phyloP scores from a whole-genome alignment of 2,797 vertebrate species.

The Leucoraja ocellata region DNA sequence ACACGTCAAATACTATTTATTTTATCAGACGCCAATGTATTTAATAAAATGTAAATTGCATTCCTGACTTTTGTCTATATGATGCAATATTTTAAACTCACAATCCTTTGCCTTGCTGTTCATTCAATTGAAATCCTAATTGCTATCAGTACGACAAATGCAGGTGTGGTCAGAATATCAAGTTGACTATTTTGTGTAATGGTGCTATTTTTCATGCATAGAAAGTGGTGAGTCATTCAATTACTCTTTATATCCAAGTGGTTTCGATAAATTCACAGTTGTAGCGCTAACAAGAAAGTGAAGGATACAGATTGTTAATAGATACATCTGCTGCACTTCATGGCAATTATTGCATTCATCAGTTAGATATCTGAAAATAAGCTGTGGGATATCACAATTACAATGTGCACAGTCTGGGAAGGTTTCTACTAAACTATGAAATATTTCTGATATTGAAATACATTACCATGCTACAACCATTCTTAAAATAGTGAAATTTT shows the following conservation, averaged over 20 bases:
- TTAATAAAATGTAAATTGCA: neutral
- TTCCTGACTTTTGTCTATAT: neutral
- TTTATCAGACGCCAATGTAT: neutral
- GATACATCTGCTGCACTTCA: neutral
- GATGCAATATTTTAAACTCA: neutral
- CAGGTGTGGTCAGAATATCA: neutral
- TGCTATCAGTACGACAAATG: neutral
- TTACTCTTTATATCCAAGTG: neutral
- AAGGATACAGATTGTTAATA: neutral
- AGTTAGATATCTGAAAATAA: neutral
- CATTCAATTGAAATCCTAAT: neutral
- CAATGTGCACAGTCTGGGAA: neutral
- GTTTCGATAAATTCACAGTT: neutral
- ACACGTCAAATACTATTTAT: neutral
- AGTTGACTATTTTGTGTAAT: neutral
- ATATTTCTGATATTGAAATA: neutral
- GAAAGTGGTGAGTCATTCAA: neutral
- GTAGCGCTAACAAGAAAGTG: neutral
- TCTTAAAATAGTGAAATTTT: neutral
- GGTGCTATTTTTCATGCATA: neutral
- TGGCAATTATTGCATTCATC: neutral
- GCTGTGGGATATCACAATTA: neutral
- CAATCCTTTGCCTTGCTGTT: too few species aligned
- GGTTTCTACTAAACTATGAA: neutral
- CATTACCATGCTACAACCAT: neutral